These are phyloP conservation scores for Schizothorax lantsangensis DNA, from an alignment of 2,797 vertebrate genomes.

Conservation along the genomic window DNA sequence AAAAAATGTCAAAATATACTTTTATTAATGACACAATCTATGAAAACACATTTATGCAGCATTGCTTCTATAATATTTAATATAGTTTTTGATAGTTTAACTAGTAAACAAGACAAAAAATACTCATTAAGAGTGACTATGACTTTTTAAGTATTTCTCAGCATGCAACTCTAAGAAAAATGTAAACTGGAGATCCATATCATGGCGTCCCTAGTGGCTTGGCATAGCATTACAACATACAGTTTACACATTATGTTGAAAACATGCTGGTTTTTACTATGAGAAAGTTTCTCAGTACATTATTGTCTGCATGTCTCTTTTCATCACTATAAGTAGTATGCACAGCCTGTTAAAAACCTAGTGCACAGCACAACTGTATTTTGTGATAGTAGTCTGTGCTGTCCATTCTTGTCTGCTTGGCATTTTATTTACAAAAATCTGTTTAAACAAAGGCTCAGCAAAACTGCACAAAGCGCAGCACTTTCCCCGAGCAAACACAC, in stretches of 20 bases:
- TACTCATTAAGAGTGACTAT: not conserved
- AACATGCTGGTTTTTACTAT: not conserved
- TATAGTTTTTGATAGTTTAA: not conserved
- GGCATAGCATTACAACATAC: not conserved
- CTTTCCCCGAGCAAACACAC: constrained; percentile 70
- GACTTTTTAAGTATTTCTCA: not conserved
- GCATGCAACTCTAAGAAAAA: not conserved
- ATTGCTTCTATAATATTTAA: not conserved
- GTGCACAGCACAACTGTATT: not conserved
- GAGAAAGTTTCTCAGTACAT: not conserved
- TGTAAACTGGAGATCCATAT: not conserved
- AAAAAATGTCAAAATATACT: too few relatives aligned
- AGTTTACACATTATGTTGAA: not conserved
- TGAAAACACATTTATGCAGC: not conserved
- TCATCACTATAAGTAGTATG: not conserved
- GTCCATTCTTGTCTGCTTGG: not conserved
- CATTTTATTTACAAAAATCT: constrained; percentile 35
- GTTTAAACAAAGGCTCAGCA: constrained; percentile 70
- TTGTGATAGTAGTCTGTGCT: not conserved
- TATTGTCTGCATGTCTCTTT: too few relatives aligned
- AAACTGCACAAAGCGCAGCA: constrained; percentile 59
- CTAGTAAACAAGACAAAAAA: not conserved
- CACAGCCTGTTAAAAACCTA: not conserved
- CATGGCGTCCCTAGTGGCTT: not conserved
- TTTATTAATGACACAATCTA: too few relatives aligned